phyloP scores from a whole-genome alignment of 2,113 vertebrate genomes.

The Mastomys coucha region DNA sequence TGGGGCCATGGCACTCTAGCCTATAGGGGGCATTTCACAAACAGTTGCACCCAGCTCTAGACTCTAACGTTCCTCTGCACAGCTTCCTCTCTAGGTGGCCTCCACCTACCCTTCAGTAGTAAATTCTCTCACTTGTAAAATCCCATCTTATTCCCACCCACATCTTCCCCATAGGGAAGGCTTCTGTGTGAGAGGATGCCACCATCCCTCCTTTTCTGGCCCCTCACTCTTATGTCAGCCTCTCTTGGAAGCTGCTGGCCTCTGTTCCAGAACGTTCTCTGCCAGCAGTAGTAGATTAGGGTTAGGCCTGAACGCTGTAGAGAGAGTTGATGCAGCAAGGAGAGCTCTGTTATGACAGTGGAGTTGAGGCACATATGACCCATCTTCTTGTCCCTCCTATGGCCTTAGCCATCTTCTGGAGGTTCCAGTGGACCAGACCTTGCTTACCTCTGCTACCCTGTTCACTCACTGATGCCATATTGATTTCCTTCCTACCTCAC shows the following conservation, averaged over 20 bases:
- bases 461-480: background rate
- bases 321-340: background rate
- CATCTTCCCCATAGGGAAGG: background rate
- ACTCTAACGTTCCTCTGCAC: background rate
- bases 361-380: background rate
- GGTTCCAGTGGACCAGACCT: background rate
- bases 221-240: background rate
- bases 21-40: background rate
- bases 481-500: background rate
- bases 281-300: background rate
- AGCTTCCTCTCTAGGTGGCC: background rate
- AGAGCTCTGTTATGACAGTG: background rate
- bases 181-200: background rate
- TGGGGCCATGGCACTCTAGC: background rate
- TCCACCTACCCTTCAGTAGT: background rate
- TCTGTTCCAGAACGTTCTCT: background rate
- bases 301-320: background rate
- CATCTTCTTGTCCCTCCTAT: background rate
- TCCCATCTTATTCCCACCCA: background rate
- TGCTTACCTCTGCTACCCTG: background rate
- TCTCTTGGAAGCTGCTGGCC: background rate
- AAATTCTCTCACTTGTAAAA: background rate
- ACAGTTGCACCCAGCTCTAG: background rate
- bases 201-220: background rate
- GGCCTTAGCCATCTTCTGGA: background rate